phyloP scores from a whole-genome alignment of 2,113 vertebrate genomes.

The Salvelinus alpinus region DNA sequence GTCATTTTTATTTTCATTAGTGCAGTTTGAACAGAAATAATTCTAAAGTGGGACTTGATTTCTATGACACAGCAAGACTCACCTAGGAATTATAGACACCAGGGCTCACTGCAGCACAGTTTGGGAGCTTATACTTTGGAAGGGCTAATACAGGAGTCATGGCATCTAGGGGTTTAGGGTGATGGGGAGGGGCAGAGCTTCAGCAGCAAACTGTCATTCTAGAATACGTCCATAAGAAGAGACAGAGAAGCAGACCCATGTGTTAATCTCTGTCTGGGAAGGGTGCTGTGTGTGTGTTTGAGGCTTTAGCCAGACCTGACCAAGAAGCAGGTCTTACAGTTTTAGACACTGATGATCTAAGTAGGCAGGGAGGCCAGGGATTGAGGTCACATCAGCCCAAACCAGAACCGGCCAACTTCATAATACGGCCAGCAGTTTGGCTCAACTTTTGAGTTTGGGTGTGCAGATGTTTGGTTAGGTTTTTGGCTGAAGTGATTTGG shows the following conservation, averaged over 20 bases:
- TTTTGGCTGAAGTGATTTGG: too few species aligned
- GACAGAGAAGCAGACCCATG: slow-evolving; percentile 5
- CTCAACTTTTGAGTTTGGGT: slow-evolving; percentile 24
- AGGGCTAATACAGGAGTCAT: slow-evolving; percentile 12
- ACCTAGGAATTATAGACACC: slow-evolving; percentile 11
- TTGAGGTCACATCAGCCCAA: slow-evolving; percentile 48
- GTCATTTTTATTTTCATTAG: background rate
- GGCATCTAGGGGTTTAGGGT: slow-evolving; percentile 24
- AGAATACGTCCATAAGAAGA: slow-evolving; percentile 8
- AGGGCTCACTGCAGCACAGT: slow-evolving; percentile 19
- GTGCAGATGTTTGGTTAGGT: background rate
- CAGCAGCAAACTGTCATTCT: slow-evolving; percentile 3
- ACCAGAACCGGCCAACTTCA: slow-evolving; percentile 25
- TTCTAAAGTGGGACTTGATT: slow-evolving; percentile 28
- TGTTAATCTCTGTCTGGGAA: slow-evolving; percentile 38
- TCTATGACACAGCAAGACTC: slow-evolving; percentile 26
- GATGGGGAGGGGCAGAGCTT: slow-evolving; percentile 1
- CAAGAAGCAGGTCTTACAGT: slow-evolving; percentile 20
- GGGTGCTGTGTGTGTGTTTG: slow-evolving; percentile 6
- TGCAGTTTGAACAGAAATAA: background rate
- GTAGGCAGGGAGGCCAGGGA: slow-evolving; percentile 34
- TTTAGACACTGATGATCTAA: slow-evolving; percentile 32
- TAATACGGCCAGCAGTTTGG: slow-evolving; percentile 7
- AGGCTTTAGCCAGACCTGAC: slow-evolving; percentile 33
- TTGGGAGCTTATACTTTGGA: slow-evolving; percentile 23